phyloP scores from a whole-genome alignment of 2,113 vertebrate species.

The Rhinichthys klamathensis region DNA sequence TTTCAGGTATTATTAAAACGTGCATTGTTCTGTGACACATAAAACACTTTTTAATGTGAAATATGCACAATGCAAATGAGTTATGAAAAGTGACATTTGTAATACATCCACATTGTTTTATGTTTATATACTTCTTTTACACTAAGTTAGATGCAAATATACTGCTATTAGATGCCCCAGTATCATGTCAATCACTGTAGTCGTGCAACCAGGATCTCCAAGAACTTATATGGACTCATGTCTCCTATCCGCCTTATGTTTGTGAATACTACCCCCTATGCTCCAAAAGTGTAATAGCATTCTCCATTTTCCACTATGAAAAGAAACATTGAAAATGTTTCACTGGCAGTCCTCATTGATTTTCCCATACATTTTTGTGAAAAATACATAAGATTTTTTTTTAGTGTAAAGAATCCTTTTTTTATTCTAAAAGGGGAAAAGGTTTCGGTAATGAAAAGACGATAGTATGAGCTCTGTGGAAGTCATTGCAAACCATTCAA shows the following conservation, averaged over 20 bases:
- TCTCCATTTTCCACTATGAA: neutral
- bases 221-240: neutral
- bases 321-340: neutral
- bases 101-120: neutral
- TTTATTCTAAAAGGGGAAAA: neutral
- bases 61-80: neutral
- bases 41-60: neutral
- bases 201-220: neutral
- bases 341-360: neutral
- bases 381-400: neutral
- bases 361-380: neutral
- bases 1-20: neutral
- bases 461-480: neutral
- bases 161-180: neutral
- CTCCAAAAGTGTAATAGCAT: conserved; percentile 49
- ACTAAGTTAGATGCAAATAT: neutral
- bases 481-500: neutral
- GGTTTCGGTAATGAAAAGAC: neutral
- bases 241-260: conserved; percentile 59
- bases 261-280: conserved; percentile 77
- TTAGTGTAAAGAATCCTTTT: neutral
- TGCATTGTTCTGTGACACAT: neutral
- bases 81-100: neutral
- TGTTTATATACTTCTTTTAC: neutral
- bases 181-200: neutral